Base-by-base conservation (phyloP, 2,113 vertebrate species). In the Austrofundulus limnaeus region DNA sequence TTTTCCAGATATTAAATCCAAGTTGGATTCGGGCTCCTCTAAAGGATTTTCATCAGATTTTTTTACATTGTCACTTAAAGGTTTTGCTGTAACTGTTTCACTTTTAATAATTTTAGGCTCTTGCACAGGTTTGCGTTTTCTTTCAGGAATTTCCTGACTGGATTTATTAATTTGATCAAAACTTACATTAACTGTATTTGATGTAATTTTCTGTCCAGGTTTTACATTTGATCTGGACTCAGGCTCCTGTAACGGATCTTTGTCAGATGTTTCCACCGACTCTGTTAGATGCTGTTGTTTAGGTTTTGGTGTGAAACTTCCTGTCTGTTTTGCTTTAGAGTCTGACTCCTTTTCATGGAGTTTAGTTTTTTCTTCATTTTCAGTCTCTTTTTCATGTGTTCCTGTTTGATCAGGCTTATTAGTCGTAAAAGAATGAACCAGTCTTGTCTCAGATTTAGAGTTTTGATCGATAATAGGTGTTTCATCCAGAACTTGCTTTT, bases 351-450 rank as follows among this genome's bases (percentile, higher is more conserved):
- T 68, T 56, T 39, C 41, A 46, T 72, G 42, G 9, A 50, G 5
- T 70, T 66, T 66, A 17, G 61, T 24, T 21, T 71, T 68, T 57
- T 62, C 55, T 46, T 70, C 47, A 64, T 5, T 53, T 55, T 53
- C 59, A 1, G 4, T 2, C 2, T 31, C 6, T 63, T 52, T 61
- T 7, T n/a, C 28, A 16, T 61, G 19, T n/a, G 68, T 82, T 68
- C 59, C 52, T 1, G 47, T 66, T 34, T 57, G 49, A 5, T 38
- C 45, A 28, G 52, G 14, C 16, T 65, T 52, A 3, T 31, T 31
- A 4, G 31, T 49, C 60, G 69, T 56, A 9, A 59, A 9, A 50
- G 28, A 21, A 24, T 41, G 19, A 49, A 48, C 20, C 0, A 11
- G 2, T 24, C 71, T 61, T 64, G 42, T 71, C 2, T 54, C 52